Evolutionary conservation across 2,797 vertebrate species (phyloP).

Genomic region (Rhinella marina): DNA sequence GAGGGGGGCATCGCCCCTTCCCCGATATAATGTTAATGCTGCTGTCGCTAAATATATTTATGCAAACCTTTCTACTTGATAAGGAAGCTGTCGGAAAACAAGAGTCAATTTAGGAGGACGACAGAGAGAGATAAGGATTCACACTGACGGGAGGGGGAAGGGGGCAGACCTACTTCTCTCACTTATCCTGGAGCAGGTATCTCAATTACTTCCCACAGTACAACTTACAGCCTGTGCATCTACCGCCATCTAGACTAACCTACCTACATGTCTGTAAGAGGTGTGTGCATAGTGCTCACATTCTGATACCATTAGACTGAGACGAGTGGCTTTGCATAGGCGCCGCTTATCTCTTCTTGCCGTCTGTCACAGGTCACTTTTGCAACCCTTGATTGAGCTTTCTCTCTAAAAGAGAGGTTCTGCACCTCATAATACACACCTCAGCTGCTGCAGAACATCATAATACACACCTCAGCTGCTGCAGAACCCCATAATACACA

Average conservation of each 20-base stretch:
- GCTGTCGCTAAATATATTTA: not conserved
- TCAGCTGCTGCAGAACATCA: not conserved
- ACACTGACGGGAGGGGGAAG: slow-evolving; percentile 9
- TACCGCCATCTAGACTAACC: too few relatives aligned
- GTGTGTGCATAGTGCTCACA: not conserved
- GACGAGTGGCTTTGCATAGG: not conserved
- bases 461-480: not conserved
- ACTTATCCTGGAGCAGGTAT: not conserved
- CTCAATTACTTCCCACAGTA: too few relatives aligned
- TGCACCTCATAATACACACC: not conserved
- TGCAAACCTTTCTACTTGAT: slow-evolving; percentile 14
- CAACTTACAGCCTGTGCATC: too few relatives aligned
- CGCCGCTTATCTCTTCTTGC: too few relatives aligned
- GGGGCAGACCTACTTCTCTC: not conserved
- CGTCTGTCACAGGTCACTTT: too few relatives aligned
- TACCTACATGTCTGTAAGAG: not conserved
- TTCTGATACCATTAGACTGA: not conserved
- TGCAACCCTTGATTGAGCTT: not conserved
- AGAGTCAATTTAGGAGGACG: slow-evolving; percentile 12
- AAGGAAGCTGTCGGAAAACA: not conserved
- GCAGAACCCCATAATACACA: too few relatives aligned
- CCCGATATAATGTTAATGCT: not conserved
- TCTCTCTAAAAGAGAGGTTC: not conserved
- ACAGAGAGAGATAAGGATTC: not conserved
- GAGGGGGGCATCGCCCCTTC: not conserved